Conservation (phyloP, 2,797 vertebrate genomes). For the Leuciscus waleckii region DNA sequence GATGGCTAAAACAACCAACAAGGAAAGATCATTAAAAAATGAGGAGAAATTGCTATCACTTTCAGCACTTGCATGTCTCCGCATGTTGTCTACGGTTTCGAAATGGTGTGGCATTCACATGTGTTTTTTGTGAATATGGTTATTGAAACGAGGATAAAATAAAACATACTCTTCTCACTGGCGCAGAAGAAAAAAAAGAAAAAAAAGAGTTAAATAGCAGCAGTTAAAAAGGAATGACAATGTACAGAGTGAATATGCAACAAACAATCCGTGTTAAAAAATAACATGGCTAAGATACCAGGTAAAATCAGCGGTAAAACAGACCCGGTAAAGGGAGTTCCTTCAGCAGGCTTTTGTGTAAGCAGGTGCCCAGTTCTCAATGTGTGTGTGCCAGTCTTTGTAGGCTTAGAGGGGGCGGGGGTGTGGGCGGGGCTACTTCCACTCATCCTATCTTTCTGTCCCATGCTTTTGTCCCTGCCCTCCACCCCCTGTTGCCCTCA, state of each 20-base stretch:
- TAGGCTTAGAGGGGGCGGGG: constrained; percentile 58
- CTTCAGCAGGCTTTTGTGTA: constrained; percentile 64
- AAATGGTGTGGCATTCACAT: constrained; percentile 51
- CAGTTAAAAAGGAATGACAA: constrained; percentile 72
- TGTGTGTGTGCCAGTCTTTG: constrained; percentile 63
- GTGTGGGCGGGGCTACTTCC: constrained; percentile 51
- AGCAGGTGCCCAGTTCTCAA: constrained; percentile 54
- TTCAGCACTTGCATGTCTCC: constrained; percentile 71
- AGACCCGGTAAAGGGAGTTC: constrained; percentile 47
- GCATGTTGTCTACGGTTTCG: constrained; percentile 64
- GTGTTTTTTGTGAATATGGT: constrained; percentile 42
- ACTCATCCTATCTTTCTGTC: constrained; percentile 26
- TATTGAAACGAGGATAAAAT: constrained; percentile 66
- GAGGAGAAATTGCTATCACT: constrained; percentile 42
- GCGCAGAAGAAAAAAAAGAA: constrained; percentile 60
- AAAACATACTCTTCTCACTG: constrained; percentile 46
- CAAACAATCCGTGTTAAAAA: constrained; percentile 56
- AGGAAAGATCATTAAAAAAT: constrained; percentile 20
- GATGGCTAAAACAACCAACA: constrained; percentile 57
- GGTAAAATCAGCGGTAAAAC: constrained; percentile 55
- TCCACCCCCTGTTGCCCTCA: constrained; percentile 69
- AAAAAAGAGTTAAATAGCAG: constrained; percentile 79
- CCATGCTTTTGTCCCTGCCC: constrained; percentile 74
- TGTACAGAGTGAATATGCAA: constrained; percentile 50
- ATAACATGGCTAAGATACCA: constrained; percentile 58